Percentiles rank a stretch among this genome's conserved stretches.
These are phyloP conservation scores for Zaprionus taronus DNA, from an alignment of 1,140 invertebrate genomes.

Conservation along the genomic window DNA sequence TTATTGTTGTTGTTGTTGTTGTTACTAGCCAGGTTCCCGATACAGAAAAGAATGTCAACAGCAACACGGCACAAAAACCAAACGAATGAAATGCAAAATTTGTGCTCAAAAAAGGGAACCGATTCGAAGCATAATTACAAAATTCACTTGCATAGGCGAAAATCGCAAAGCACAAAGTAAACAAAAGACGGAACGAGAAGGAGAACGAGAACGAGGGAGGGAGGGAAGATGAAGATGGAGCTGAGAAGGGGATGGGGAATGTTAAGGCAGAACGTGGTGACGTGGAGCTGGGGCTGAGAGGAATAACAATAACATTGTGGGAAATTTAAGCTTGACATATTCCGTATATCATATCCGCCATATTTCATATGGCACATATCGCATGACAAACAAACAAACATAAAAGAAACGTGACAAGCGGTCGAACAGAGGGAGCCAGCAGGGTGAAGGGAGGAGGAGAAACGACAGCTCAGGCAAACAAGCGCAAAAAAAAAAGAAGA, in stretches of 20 bases:
- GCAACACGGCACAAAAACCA: constrained; percentile 27
- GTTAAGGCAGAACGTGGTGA: background rate
- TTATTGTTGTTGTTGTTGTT: background rate
- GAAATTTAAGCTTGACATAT: constrained; percentile 36
- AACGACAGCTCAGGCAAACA: constrained; percentile 29
- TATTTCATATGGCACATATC: constrained; percentile 29
- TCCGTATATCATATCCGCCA: constrained; percentile 31
- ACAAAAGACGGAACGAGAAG: background rate
- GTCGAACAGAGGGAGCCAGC: background rate
- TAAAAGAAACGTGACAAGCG: constrained; percentile 38
- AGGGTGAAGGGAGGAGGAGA: background rate
- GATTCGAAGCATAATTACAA: constrained; percentile 43
- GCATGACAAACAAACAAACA: constrained; percentile 44
- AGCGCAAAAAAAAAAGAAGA: constrained; percentile 11
- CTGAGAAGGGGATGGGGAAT: background rate
- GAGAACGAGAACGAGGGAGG: background rate
- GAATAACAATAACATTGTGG: constrained; percentile 29
- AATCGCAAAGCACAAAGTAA: constrained; percentile 1
- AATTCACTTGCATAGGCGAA: constrained; percentile 46
- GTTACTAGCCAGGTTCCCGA: constrained; percentile 4
- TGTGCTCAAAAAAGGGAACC: constrained; percentile 38
- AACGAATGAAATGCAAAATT: constrained; percentile 40
- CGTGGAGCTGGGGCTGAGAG: background rate
- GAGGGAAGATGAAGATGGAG: background rate
- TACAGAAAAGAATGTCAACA: constrained; percentile 28